Base-by-base conservation (phyloP, 2,797 vertebrate species). In the Microctenopoma stevenorrisi region DNA sequence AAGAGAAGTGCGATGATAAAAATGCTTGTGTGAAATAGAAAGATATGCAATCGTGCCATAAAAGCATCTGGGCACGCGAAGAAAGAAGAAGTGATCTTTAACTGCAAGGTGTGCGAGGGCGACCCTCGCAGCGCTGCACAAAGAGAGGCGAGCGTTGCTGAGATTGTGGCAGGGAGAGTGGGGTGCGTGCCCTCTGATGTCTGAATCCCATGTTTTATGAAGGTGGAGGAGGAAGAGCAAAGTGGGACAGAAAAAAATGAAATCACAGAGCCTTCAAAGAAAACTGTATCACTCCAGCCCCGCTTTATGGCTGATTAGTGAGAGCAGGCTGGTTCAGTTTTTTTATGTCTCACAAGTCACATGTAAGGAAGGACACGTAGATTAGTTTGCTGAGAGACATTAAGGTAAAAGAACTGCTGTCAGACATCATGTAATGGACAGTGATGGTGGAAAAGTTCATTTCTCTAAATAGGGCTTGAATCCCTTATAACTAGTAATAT, bases 121-220 rank as follows among this genome's bases (percentile, higher is more conserved):
- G 37, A 76, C 68, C 77, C 51, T 71, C 57, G 59, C 18, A 25
- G 47, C 2, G 30, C 14, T 77, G 59, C 16, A 28, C 13, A 63
- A 28, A 53, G 26, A 67, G 18, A 83, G 78, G 62, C 33, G 30
- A 49, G 51, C 51, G 60, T 65, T 65, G 55, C 72, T 70, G 40
- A 64, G 57, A 66, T 22, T 68, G 65, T 57, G 44, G 55, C 7
- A 3, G 35, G 57, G 65, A 38, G 30, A 55, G 56, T 35, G 57
- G 37, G 71, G n/a, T 26, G 35, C 13, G 18, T 2, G 38, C 75
- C 69, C 67, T 82, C 61, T 58, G 67, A 68, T 76, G 81, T 70
- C 53, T 69, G 44, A 71, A 79, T 78, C 69, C 55, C 28, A 76
- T 83, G 63, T 81, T 85, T 87, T 61, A 76, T 89, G 80, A 66